A percentile compares a stretch with the other conserved stretches of the same genome.
Evolutionary conservation across 2,888 invertebrate species (phyloP).

Genomic region (Cephalotes varians): DNA sequence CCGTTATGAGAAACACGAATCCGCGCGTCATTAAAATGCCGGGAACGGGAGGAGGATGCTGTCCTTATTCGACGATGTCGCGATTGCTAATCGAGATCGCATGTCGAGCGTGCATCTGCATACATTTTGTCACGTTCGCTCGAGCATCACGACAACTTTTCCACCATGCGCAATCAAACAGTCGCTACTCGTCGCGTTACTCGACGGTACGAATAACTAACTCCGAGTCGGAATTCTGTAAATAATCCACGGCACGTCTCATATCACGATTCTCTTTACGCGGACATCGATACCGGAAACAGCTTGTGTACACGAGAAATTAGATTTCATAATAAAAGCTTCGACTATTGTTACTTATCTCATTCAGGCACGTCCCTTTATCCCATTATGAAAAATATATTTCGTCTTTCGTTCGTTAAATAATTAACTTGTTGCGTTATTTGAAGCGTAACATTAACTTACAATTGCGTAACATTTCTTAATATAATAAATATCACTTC

Average conservation of each 20-base stretch:
- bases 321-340: conserved; percentile 74
- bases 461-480: neutral
- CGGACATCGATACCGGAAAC: conserved; percentile 37
- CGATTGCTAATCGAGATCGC: conserved; percentile 40
- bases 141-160: conserved; percentile 40
- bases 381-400: neutral
- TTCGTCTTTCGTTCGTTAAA: neutral
- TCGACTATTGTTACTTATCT: conserved; percentile 54
- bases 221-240: conserved; percentile 58
- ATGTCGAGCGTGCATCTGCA: conserved; percentile 1
- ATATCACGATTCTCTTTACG: conserved; percentile 43
- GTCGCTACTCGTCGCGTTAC: conserved; percentile 6
- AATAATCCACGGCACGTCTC: conserved; percentile 65
- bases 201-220: neutral
- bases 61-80: conserved; percentile 4
- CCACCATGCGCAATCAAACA: conserved; percentile 50
- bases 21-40: conserved; percentile 25
- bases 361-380: neutral
- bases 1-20: conserved; percentile 27
- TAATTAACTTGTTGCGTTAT: neutral
- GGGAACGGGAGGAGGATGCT: neutral
- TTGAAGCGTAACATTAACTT: neutral
- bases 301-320: conserved; percentile 60
- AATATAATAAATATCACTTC: neutral
- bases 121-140: conserved; percentile 21